Base-by-base conservation (phyloP, 2,797 vertebrate genomes). In the Pseudocheirus occidentalis region DNA sequence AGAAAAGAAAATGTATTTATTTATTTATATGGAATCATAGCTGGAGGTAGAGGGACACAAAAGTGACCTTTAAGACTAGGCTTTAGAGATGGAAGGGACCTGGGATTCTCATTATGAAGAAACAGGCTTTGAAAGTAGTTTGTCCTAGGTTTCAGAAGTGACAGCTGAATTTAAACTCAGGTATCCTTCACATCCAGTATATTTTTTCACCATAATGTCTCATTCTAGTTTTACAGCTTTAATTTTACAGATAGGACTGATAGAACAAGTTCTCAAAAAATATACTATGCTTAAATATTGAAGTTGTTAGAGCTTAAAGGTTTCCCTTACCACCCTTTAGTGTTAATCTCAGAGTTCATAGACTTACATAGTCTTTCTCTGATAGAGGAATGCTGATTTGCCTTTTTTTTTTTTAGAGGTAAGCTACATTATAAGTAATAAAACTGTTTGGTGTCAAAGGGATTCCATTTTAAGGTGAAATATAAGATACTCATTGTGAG, bases 401-500 rank as follows among this genome's bases (percentile, higher is more conserved):
- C 92, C 89, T 55, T 40, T 56, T 92, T 95, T 34, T 57, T 94
- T 90, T 59, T 73, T 81, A 73, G 52, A 95, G 57, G 66, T 54
- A 92, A 93, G 92, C 40, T 93, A 56, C 95, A 94, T 27, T 90
- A 29, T 92, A 87, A 93, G 55, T 93, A 54, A 95, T 94, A 95
- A 95, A 95, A 93, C 91, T 96, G 55, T 73, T 90, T 91, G 55
- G 73, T 87, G 58, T 90, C 92, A 54, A 10, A 6, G 87, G 95
- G 93, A 57, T 66, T 53, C 55, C 91, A 91, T 92, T 89, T 93
- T 96, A 96, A 50, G 56, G 29, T 94, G 95, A 96, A 95, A 93
- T 91, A 55, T 29, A 93, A 96, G 96, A 93, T n/a, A 66, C 5
- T 46, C 66, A 94, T 91, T 96, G 95, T 93, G 93, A 94, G 95